phyloP scores from a whole-genome alignment of 2,888 invertebrate genomes.

The Nomada flava region DNA sequence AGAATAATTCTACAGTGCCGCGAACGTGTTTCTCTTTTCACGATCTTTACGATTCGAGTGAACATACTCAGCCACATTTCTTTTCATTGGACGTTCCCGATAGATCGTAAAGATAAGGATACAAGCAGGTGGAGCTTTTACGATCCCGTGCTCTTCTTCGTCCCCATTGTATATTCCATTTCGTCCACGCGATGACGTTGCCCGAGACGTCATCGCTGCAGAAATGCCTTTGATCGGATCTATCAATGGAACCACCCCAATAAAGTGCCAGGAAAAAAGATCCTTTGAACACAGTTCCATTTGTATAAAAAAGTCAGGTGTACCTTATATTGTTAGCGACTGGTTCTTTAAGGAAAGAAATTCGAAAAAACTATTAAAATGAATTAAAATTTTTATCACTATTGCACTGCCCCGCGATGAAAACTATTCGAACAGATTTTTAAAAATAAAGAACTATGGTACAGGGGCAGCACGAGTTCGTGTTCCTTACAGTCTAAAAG shows the following conservation, averaged over 20 bases:
- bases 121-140: conserved; percentile 44
- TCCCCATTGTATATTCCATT: conserved; percentile 22
- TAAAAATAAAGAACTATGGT: conserved; percentile 49
- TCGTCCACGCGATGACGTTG: conserved; percentile 32
- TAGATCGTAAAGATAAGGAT: conserved; percentile 56
- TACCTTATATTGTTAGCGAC: too few relatives aligned
- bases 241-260: not conserved
- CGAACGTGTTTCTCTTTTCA: conserved; percentile 1
- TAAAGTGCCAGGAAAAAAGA: not conserved
- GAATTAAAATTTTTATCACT: too few relatives aligned
- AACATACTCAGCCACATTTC: conserved; percentile 27
- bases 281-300: too few relatives aligned
- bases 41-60: conserved; percentile 17
- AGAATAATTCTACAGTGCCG: conserved; percentile 11
- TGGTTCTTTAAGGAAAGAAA: too few relatives aligned
- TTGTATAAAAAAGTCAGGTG: too few relatives aligned
- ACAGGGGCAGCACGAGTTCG: conserved; percentile 30
- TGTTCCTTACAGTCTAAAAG: conserved; percentile 72
- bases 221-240: not conserved
- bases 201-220: conserved; percentile 1
- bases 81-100: conserved; percentile 40
- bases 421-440: not conserved
- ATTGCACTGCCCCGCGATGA: too few relatives aligned
- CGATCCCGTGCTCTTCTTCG: conserved; percentile 18
- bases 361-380: too few relatives aligned